Percentiles rank a stretch among this genome's conserved stretches.
Conservation (phyloP, 2,888 invertebrate species). For the Drosophila pegasa region DNA sequence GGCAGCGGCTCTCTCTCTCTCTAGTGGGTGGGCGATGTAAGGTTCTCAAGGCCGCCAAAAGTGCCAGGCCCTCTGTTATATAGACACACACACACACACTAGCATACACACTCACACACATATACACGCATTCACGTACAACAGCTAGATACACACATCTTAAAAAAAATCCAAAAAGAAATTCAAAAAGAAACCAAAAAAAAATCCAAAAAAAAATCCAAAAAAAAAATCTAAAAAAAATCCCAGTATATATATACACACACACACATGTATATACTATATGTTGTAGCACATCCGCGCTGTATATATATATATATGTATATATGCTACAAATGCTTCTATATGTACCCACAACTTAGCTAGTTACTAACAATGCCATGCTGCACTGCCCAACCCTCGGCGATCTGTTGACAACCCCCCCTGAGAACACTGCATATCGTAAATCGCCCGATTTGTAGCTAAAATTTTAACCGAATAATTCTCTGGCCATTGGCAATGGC, state of each 20-base stretch:
- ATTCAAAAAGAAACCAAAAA: slow-evolving; percentile 20
- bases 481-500: slow-evolving; percentile 27
- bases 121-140: slow-evolving; percentile 15
- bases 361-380: slow-evolving; percentile 3
- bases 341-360: slow-evolving; percentile 12
- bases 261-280: slow-evolving; percentile 1
- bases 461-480: slow-evolving; percentile 10
- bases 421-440: slow-evolving; percentile 8
- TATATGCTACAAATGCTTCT: slow-evolving; percentile 5
- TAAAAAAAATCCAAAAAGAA: too few species aligned
- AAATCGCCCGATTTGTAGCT: slow-evolving; percentile 15
- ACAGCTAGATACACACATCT: slow-evolving; percentile 45
- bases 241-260: slow-evolving; percentile 14
- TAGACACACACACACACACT: slow-evolving; percentile 32
- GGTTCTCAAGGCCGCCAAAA: slow-evolving; percentile 59
- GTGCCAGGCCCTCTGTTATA: slow-evolving; percentile 36
- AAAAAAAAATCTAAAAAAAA: slow-evolving; percentile 18
- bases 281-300: background rate
- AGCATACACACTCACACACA: slow-evolving; percentile 10
- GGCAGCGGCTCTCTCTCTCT: background rate
- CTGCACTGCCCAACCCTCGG: background rate
- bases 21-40: slow-evolving; percentile 25
- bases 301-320: slow-evolving; percentile 8
- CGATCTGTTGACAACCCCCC: background rate
- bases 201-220: slow-evolving; percentile 5